phyloP scores from a whole-genome alignment of 2,113 vertebrate species.

The Orycteropus afer region DNA sequence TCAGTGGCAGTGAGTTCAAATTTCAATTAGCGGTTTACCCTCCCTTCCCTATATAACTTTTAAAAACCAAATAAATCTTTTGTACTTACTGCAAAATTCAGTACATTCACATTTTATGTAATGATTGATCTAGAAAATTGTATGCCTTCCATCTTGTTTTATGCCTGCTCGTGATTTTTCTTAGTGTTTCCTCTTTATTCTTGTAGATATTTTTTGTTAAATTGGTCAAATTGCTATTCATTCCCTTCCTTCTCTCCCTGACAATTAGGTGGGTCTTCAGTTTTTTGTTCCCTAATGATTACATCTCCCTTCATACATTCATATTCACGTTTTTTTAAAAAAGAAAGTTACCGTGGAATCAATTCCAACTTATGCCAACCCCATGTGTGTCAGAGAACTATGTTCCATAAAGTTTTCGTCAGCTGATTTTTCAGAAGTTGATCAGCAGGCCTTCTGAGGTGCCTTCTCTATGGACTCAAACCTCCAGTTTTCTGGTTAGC shows the following conservation, averaged over 20 bases:
- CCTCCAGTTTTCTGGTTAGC: no score
- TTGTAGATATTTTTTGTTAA: constrained; percentile 56
- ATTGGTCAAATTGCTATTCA: not conserved
- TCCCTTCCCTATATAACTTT: no score
- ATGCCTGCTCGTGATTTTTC: constrained; percentile 52
- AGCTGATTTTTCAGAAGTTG: no score
- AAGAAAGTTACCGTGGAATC: no score
- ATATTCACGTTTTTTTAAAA: constrained; percentile 60
- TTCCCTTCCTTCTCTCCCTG: not conserved
- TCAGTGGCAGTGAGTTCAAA: no score
- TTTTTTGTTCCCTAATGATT: constrained; percentile 53
- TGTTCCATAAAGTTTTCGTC: no score
- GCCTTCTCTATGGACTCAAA: no score
- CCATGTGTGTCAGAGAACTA: no score
- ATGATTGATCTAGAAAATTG: not conserved
- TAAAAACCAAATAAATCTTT: not conserved
- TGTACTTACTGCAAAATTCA: constrained; percentile 26
- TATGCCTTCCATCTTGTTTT: constrained; percentile 25
- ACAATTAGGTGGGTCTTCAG: constrained; percentile 58
- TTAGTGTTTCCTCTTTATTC: constrained; percentile 17
- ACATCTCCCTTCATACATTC: constrained; percentile 58
- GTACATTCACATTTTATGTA: not conserved
- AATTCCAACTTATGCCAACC: no score
- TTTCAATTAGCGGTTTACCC: no score
- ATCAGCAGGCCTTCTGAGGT: no score